Evolutionary conservation across 1,140 invertebrate genomes (phyloP).

Genomic region (Pristionchus pacificus): DNA sequence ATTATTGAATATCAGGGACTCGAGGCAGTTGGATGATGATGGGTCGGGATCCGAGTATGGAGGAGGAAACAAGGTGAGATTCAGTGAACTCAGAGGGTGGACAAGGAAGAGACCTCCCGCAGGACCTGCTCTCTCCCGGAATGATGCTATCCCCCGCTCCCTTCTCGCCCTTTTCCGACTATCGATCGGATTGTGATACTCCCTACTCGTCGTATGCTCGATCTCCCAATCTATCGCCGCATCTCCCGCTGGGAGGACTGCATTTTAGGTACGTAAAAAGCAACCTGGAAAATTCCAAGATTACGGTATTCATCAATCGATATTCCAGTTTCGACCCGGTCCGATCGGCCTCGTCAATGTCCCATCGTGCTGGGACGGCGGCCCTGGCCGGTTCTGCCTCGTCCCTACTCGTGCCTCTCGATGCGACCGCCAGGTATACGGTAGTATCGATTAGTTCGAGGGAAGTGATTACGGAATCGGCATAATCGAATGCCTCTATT

Average conservation of each 20-base stretch:
- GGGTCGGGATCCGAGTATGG: too few relatives aligned
- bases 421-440: not conserved
- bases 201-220: slow-evolving; percentile 43
- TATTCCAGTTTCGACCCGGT: slow-evolving; percentile 51
- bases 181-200: slow-evolving; percentile 39
- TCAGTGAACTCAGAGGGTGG: not conserved
- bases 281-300: slow-evolving; percentile 12
- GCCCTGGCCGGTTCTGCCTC: not conserved
- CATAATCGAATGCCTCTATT: too few relatives aligned
- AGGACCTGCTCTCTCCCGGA: slow-evolving; percentile 48
- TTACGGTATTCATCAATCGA: slow-evolving; percentile 9
- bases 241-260: slow-evolving; percentile 22
- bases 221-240: slow-evolving; percentile 50
- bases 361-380: slow-evolving; percentile 34
- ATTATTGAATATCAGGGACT: not conserved
- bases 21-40: not conserved
- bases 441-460: too few relatives aligned
- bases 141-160: slow-evolving; percentile 48
- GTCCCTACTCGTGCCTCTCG: slow-evolving; percentile 33
- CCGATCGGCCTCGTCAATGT: slow-evolving; percentile 48
- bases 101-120: slow-evolving; percentile 10
- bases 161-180: slow-evolving; percentile 55
- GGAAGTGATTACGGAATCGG: too few relatives aligned
- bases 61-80: not conserved
- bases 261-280: slow-evolving; percentile 48